These are phyloP conservation scores for Zootermopsis nevadensis DNA, from an alignment of 2,888 invertebrate genomes.

Conservation along the genomic window DNA sequence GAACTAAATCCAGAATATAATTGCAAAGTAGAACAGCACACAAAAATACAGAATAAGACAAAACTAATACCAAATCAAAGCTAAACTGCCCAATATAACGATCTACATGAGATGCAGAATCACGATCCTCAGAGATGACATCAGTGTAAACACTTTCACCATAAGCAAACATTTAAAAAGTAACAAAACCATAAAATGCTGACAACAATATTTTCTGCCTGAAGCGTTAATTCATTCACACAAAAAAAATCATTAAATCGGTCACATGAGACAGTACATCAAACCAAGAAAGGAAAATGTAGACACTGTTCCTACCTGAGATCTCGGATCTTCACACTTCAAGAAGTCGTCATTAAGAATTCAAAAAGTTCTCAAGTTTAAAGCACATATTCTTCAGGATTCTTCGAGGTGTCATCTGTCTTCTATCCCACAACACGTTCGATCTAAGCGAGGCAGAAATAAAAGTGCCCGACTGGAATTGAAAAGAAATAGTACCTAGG, in stretches of 20 bases:
- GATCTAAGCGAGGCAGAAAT: background rate
- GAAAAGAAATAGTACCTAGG: background rate
- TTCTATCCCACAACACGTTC: background rate
- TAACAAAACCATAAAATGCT: too few species aligned
- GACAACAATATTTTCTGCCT: background rate
- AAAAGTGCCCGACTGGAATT: background rate
- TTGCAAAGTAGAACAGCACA: too few species aligned
- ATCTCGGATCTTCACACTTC: background rate
- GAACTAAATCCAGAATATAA: too few species aligned
- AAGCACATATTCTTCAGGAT: background rate
- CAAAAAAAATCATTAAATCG: background rate
- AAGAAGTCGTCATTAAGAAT: background rate
- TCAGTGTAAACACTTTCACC: background rate
- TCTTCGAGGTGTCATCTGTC: conserved; percentile 10
- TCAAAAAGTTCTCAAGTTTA: background rate
- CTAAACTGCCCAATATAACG: background rate
- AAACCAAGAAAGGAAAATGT: background rate
- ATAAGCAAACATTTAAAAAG: too few species aligned
- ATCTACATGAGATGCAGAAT: background rate
- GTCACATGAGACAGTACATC: background rate
- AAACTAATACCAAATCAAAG: background rate
- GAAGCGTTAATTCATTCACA: background rate
- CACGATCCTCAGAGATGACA: background rate
- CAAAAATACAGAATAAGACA: too few species aligned
- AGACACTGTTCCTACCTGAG: conserved; percentile 17